Conservation (phyloP, 2,888 invertebrate species). For the Notocelia uddmanniana region DNA sequence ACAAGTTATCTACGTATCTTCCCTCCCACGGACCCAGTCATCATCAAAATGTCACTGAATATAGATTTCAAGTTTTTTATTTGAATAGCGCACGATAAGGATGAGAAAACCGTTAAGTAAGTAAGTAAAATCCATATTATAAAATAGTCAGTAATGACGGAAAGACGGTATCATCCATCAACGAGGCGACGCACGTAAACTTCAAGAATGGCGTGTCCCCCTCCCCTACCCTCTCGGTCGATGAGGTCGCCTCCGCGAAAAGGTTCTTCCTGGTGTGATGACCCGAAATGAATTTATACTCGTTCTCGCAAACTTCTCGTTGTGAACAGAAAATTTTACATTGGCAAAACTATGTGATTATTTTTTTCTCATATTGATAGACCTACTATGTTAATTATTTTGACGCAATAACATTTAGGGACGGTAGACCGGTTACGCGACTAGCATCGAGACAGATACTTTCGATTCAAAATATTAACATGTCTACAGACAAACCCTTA, state of each 20-base stretch:
- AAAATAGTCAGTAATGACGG: not conserved
- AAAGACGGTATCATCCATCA: not conserved
- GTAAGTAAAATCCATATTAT: not conserved
- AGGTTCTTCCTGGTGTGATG: constrained; percentile 32
- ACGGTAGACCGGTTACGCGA: too few species aligned
- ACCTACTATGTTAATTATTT: too few species aligned
- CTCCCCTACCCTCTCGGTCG: constrained; percentile 13
- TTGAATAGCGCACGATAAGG: too few species aligned
- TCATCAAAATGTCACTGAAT: not conserved
- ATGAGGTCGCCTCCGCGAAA: constrained; percentile 19
- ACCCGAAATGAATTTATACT: constrained; percentile 8
- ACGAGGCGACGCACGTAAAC: constrained; percentile 1
- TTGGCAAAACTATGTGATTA: not conserved
- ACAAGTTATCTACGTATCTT: not conserved
- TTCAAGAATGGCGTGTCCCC: constrained; percentile 23
- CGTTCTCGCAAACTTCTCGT: not conserved
- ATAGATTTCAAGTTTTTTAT: too few species aligned
- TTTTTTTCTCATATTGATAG: not conserved
- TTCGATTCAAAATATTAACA: too few species aligned
- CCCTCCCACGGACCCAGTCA: not conserved
- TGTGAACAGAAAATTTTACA: not conserved
- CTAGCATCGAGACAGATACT: too few species aligned
- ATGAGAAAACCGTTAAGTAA: too few species aligned
- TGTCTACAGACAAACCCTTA: too few species aligned
- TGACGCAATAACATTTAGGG: too few species aligned